A percentile compares a stretch with the other conserved stretches of the same genome.
Evolutionary conservation across 2,888 invertebrate genomes (phyloP).

Genomic region (Esperia sulphurella): DNA sequence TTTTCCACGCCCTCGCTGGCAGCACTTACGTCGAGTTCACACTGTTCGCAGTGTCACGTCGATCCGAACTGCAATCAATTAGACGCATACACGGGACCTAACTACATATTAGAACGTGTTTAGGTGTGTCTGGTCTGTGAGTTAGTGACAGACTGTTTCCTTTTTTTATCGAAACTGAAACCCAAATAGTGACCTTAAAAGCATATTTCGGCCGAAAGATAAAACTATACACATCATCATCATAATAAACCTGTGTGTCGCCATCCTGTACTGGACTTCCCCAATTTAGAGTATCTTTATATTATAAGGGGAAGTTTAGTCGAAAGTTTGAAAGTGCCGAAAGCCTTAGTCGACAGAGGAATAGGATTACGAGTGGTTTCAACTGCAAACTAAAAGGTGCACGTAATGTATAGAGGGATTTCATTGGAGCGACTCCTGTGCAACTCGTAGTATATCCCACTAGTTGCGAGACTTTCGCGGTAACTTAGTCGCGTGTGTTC

Average conservation of each 20-base stretch:
- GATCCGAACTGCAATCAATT: slow-evolving; percentile 33
- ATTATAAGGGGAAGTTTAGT: too few species aligned
- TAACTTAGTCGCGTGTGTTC: not conserved
- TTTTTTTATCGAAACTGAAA: too few species aligned
- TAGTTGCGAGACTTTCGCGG: not conserved
- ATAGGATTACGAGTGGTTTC: not conserved
- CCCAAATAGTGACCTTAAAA: too few species aligned
- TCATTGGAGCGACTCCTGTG: not conserved
- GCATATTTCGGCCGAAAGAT: too few species aligned
- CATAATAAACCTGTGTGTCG: too few species aligned
- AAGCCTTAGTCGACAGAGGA: too few species aligned
- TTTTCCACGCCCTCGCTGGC: not conserved
- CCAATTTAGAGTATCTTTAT: too few species aligned
- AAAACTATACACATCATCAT: too few species aligned
- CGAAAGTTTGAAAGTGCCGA: too few species aligned
- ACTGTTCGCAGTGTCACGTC: not conserved
- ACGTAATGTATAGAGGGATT: not conserved
- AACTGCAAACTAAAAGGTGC: not conserved
- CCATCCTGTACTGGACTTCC: too few species aligned
- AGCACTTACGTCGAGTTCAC: not conserved
- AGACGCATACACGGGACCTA: slow-evolving; percentile 22
- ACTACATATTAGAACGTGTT: not conserved
- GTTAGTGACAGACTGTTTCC: not conserved
- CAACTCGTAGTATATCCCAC: not conserved
- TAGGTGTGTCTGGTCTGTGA: too few species aligned